A percentile compares a stretch with the other conserved stretches of the same genome.
Conservation (phyloP, 2,888 invertebrate genomes). For the Catocala nupta region DNA sequence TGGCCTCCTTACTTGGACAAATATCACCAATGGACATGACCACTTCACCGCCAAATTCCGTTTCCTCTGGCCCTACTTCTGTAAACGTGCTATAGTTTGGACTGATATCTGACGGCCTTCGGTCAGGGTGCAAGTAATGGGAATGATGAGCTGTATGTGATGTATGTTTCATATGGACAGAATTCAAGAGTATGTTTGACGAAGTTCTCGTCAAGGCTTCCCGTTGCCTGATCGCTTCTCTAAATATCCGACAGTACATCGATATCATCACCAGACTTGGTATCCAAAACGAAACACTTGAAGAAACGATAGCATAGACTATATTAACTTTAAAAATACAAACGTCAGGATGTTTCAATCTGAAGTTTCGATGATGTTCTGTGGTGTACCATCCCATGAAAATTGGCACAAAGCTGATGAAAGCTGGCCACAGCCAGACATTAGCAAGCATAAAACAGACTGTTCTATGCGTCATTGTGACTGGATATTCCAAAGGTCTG, state of each 20-base stretch:
- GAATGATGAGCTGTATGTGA: conserved; percentile 91
- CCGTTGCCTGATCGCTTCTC: conserved; percentile 94
- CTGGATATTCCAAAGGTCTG: conserved; percentile 96
- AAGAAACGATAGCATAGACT: conserved; percentile 95
- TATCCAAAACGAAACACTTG: conserved; percentile 97
- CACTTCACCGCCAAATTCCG: conserved; percentile 77
- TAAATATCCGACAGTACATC: conserved; percentile 95
- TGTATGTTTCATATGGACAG: conserved; percentile 93
- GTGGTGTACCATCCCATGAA: conserved; percentile 98
- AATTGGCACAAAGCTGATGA: conserved; percentile 97
- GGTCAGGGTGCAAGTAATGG: conserved; percentile 80
- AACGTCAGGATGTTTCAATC: conserved; percentile 90
- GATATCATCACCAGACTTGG: conserved; percentile 97
- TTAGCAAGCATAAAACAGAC: conserved; percentile 94
- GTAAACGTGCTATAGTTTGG: conserved; percentile 85
- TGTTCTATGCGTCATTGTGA: conserved; percentile 95
- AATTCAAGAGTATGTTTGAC: conserved; percentile 94
- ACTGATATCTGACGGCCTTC: conserved; percentile 82
- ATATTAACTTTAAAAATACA: conserved; percentile 95
- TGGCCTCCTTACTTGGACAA: conserved; percentile 82
- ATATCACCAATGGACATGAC: conserved; percentile 80
- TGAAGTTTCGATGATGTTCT: conserved; percentile 90
- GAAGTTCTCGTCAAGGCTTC: conserved; percentile 95
- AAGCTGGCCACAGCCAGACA: conserved; percentile 97
- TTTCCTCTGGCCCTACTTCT: conserved; percentile 82